phyloP scores from a whole-genome alignment of 2,888 invertebrate genomes.

The Piscicola geometra region DNA sequence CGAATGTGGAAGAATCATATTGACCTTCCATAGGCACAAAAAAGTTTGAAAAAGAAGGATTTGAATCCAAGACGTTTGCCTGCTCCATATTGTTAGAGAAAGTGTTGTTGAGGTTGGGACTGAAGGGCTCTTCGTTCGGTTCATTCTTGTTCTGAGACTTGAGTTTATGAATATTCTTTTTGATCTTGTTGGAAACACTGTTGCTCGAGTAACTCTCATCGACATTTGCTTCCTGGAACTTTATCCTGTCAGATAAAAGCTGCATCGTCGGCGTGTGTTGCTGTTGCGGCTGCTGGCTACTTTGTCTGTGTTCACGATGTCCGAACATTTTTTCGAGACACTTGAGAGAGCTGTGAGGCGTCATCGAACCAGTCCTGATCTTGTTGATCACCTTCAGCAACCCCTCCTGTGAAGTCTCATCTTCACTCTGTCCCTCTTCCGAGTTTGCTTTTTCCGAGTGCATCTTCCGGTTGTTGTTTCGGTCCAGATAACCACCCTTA shows the following conservation, averaged over 20 bases:
- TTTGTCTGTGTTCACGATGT: background rate
- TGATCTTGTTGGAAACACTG: background rate
- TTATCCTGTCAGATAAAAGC: background rate
- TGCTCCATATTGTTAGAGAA: no score
- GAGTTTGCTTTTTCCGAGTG: no score
- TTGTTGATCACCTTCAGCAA: background rate
- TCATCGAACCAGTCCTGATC: background rate
- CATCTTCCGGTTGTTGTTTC: no score
- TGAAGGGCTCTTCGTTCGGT: background rate
- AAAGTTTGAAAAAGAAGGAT: no score
- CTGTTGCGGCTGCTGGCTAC: background rate
- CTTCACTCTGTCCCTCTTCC: background rate
- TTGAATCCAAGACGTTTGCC: no score
- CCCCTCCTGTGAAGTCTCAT: background rate
- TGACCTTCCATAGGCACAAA: no score
- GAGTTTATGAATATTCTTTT: background rate
- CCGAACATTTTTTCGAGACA: background rate
- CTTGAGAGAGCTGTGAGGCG: conserved; percentile 2
- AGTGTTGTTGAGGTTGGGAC: no score
- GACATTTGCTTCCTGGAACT: background rate
- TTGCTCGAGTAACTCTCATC: background rate
- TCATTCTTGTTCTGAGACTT: background rate
- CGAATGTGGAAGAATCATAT: no score
- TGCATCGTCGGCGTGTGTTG: background rate
- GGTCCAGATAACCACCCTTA: background rate